Conservation (phyloP, 1,140 invertebrate genomes). For the Cephus cinctus region DNA sequence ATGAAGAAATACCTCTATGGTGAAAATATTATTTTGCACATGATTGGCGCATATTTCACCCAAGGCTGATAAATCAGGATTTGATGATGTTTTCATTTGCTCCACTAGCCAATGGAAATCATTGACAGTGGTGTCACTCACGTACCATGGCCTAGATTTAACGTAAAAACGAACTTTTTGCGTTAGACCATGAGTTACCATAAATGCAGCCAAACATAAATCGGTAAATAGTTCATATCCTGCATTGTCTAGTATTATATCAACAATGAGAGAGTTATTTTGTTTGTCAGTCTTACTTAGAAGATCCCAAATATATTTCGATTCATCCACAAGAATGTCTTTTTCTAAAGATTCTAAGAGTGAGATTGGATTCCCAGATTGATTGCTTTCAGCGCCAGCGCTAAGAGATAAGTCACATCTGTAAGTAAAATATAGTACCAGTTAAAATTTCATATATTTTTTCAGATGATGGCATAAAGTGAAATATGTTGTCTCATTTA, state of each 20-base stretch:
- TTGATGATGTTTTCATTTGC: slow-evolving; percentile 44
- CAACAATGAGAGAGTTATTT: slow-evolving; percentile 49
- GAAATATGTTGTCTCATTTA: slow-evolving; percentile 7
- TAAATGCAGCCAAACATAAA: slow-evolving; percentile 80
- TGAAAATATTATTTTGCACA: slow-evolving; percentile 56
- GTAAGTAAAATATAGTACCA: slow-evolving; percentile 17
- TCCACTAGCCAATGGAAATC: slow-evolving; percentile 77
- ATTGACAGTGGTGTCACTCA: slow-evolving; percentile 81
- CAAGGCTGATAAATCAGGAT: slow-evolving; percentile 48
- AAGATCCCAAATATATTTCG: slow-evolving; percentile 58
- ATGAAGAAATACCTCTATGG: slow-evolving; percentile 40
- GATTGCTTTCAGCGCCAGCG: slow-evolving; percentile 62
- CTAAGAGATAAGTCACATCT: slow-evolving; percentile 89
- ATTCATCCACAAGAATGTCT: slow-evolving; percentile 72
- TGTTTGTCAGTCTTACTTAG: slow-evolving; percentile 25
- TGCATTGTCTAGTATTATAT: slow-evolving; percentile 91
- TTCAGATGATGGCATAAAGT: slow-evolving; percentile 7
- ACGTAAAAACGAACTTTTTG: slow-evolving; percentile 78
- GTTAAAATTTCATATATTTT: no score
- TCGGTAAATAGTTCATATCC: slow-evolving; percentile 93
- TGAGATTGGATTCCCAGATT: slow-evolving; percentile 62
- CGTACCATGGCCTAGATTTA: slow-evolving; percentile 94
- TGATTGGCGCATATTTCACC: slow-evolving; percentile 60
- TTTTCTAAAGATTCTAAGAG: slow-evolving; percentile 64
- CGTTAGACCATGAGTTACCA: slow-evolving; percentile 68